These are phyloP conservation scores for Melanerpes formicivorus DNA, from an alignment of 2,113 vertebrate species.

Conservation along the genomic window DNA sequence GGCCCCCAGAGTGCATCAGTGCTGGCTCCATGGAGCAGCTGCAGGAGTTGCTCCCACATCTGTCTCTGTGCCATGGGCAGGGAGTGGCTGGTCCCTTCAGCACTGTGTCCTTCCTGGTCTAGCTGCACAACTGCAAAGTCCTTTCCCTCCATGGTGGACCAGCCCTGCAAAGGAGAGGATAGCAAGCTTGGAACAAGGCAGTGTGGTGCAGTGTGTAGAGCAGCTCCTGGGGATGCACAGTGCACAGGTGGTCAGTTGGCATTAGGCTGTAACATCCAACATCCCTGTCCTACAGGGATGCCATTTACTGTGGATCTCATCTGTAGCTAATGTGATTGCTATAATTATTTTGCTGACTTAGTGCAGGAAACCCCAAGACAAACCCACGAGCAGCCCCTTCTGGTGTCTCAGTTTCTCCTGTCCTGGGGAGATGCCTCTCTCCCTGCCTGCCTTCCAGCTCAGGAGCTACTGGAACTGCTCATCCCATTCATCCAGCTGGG, in stretches of 20 bases:
- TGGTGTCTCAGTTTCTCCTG: background rate
- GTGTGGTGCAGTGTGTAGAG: fast-evolving
- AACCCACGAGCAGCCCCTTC: no score
- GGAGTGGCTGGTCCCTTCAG: background rate
- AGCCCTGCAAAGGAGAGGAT: background rate
- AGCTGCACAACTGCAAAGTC: background rate
- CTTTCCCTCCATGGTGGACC: background rate
- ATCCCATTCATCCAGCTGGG: background rate
- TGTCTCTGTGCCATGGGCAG: fast-evolving
- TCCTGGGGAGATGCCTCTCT: background rate
- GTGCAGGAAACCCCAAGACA: background rate
- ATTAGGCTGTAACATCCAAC: background rate
- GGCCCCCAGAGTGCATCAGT: background rate
- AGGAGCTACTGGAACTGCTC: background rate
- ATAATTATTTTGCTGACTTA: background rate
- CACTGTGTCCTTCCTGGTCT: background rate
- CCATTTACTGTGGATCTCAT: background rate
- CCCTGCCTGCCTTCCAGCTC: background rate
- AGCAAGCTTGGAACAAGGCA: background rate
- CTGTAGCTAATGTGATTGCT: fast-evolving
- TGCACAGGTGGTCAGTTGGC: background rate
- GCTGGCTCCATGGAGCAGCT: background rate
- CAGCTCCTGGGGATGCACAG: background rate
- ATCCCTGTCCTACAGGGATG: background rate
- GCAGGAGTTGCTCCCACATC: background rate